phyloP scores from a whole-genome alignment of 2,113 vertebrate genomes.

The Passerina amoena region DNA sequence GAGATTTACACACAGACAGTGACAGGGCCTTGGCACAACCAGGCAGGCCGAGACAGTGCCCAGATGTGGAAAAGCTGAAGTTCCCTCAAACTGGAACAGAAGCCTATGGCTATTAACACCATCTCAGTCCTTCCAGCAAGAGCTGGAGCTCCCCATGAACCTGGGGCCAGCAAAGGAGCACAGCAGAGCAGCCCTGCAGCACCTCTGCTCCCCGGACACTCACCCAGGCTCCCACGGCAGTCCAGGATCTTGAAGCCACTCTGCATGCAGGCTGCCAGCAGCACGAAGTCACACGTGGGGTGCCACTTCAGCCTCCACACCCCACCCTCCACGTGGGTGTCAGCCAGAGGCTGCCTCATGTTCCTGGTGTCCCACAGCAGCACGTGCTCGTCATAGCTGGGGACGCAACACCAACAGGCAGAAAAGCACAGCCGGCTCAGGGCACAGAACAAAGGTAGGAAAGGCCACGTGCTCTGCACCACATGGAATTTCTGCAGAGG shows the following conservation, averaged over 20 bases:
- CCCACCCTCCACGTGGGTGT: constrained; percentile 81
- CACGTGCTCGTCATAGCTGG: constrained; percentile 91
- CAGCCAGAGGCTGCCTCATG: constrained; percentile 82
- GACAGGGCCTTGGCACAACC: not conserved
- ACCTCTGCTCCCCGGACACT: not conserved
- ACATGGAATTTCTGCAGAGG: not conserved
- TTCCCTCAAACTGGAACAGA: not conserved
- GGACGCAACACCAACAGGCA: not conserved
- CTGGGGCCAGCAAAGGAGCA: not conserved
- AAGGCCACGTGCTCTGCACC: not conserved
- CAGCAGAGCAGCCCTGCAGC: not conserved
- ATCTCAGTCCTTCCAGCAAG: not conserved
- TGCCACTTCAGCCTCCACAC: constrained; percentile 98
- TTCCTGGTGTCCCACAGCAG: constrained; percentile 91
- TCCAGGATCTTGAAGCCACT: constrained; percentile 87
- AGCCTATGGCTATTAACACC: not conserved
- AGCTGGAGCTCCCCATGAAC: not conserved
- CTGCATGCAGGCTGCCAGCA: constrained; percentile 94
- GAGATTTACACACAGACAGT: not conserved
- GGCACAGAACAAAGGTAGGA: not conserved
- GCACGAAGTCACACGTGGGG: constrained; percentile 78
- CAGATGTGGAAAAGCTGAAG: not conserved
- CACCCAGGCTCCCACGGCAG: constrained; percentile 81
- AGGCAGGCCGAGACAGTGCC: not conserved
- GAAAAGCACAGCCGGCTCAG: not conserved